Base-by-base conservation (phyloP, 2,797 vertebrate species). In the Danio albolineatus region DNA sequence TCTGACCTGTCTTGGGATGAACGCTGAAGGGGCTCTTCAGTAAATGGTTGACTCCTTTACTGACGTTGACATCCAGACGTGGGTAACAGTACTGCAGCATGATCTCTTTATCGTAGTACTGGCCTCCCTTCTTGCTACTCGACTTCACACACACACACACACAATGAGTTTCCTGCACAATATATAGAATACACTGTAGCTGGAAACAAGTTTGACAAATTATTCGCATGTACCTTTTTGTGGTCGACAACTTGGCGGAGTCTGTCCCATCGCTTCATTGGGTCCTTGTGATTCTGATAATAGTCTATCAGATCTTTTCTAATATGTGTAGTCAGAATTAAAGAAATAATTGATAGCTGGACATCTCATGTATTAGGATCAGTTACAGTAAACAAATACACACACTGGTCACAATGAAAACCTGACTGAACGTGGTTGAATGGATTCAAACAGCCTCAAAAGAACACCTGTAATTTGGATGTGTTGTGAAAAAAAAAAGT, bases 81-180 rank as follows among this genome's bases (percentile, higher is more conserved):
- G 98, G 98, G 89, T 98, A 99, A 91, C 97, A 99, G 86, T 95
- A 97, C 87, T 99, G 98, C 84, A 98, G 92, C 97, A 98, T 97
- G 82, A 99, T 94, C 89, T 99, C 97, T 85, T 92, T 95, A 57
- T 96, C 95, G 0, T 92, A 89, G 76, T 91, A 64, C 1, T 89
- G 86, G 0, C 88, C 57, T 12, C 79, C 85, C 79, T 93, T 94
- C 85, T 93, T 96, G 51, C 71, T 75, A 0, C 83, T 88, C 19
- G 16, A 38, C 95, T 96, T 71, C 1, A 70, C 7, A 57, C 70
- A 81, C 16, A 84, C 17, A 56, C 53, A 70, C 41, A 28, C 1
- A 28, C 1, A 28, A n/a, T n/a, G n/a, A n/a, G 2, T 21, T 51
- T 4, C 10, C 4, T 46, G 44, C 14, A 62, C n/a, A n/a, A 3